Conservation (phyloP, 2,888 invertebrate genomes). For the Drosophila testacea region DNA sequence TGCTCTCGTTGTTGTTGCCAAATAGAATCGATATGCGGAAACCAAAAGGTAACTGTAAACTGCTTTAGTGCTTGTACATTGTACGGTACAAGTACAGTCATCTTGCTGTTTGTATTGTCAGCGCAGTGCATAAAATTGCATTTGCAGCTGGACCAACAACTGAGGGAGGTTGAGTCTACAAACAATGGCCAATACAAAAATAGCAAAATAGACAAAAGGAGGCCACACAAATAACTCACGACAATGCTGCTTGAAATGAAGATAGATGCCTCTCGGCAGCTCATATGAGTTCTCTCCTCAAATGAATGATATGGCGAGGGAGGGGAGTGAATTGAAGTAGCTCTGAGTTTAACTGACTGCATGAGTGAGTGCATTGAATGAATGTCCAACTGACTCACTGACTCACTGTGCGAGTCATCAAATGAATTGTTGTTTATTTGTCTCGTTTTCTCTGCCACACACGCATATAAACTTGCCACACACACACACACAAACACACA, state of each 20-base stretch:
- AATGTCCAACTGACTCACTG: conserved; percentile 44
- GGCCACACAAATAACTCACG: conserved; percentile 72
- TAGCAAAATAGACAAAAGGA: conserved; percentile 59
- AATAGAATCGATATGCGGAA: conserved; percentile 32
- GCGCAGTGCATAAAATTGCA: conserved; percentile 33
- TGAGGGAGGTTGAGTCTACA: neutral
- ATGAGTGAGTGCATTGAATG: conserved; percentile 71
- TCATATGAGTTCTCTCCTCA: conserved; percentile 8
- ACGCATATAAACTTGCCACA: conserved; percentile 5
- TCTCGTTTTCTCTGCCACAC: conserved; percentile 42
- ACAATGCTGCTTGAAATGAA: conserved; percentile 74
- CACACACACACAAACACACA: conserved; percentile 35
- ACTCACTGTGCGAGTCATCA: conserved; percentile 53
- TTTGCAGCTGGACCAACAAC: conserved; percentile 24
- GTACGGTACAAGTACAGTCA: conserved; percentile 1
- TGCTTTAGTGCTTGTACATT: conserved; percentile 48
- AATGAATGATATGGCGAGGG: conserved; percentile 47
- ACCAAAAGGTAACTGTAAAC: conserved; percentile 33
- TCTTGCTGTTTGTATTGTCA: conserved; percentile 4
- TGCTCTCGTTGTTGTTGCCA: neutral
- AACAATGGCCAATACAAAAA: conserved; percentile 55
- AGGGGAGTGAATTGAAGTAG: conserved; percentile 11
- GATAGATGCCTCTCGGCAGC: conserved; percentile 50
- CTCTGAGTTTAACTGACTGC: conserved; percentile 52
- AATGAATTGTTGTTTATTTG: conserved; percentile 76